Evolutionary conservation across 2,113 vertebrate species (phyloP).

Genomic region (Aythya baeri): DNA sequence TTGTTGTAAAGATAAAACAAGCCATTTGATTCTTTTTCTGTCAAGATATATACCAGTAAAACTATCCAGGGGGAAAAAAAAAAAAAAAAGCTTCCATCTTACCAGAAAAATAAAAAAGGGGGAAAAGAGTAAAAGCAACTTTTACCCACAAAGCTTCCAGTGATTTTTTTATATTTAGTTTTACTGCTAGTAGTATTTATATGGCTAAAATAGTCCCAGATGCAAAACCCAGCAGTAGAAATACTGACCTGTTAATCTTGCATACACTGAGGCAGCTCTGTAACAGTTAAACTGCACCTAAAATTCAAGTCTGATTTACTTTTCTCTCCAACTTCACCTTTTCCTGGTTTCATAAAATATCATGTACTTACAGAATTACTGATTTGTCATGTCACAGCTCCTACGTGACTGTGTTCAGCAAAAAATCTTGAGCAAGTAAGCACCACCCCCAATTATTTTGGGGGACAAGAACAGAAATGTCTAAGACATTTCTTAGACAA

Average conservation of each 20-base stretch:
- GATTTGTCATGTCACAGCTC: background rate
- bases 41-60: background rate
- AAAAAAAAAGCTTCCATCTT: background rate
- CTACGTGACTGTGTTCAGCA: background rate
- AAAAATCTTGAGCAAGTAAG: background rate
- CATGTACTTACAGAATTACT: background rate
- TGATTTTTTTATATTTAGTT: background rate
- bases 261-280: background rate
- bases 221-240: background rate
- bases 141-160: background rate
- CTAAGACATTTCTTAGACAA: background rate
- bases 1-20: background rate
- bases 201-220: background rate
- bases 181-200: background rate
- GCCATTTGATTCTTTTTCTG: background rate
- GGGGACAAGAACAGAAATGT: background rate
- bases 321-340: background rate
- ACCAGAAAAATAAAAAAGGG: background rate
- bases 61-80: background rate
- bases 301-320: background rate
- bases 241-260: background rate
- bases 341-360: conserved; percentile 8
- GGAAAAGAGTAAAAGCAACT: accelerated
- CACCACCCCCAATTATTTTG: background rate
- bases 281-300: background rate